Conservation (phyloP, 2,113 vertebrate genomes). For the Hippocampus comes region DNA sequence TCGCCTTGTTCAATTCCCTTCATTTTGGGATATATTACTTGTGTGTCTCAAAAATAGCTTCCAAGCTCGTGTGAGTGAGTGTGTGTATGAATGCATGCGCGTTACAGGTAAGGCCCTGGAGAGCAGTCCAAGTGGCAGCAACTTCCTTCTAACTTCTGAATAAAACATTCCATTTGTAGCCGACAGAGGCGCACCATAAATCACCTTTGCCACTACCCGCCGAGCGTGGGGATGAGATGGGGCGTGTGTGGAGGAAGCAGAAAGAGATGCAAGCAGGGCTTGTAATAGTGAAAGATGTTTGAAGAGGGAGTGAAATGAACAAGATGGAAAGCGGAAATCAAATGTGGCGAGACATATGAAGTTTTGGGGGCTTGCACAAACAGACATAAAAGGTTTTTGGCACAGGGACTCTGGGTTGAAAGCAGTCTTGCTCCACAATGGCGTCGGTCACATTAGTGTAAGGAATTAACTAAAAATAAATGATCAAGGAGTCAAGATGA, state of each 20-base stretch:
- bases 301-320: constrained; percentile 7
- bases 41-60: neutral
- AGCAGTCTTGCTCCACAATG: neutral
- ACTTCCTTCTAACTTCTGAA: constrained; percentile 58
- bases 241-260: neutral
- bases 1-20: neutral
- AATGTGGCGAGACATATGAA: neutral
- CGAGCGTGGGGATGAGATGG: constrained; percentile 6
- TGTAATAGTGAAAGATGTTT: constrained; percentile 21
- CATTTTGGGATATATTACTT: neutral
- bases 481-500: neutral
- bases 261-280: constrained; percentile 9
- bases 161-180: constrained; percentile 65
- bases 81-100: constrained; percentile 2
- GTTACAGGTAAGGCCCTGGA: constrained; percentile 31
- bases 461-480: neutral
- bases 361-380: neutral
- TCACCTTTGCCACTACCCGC: constrained; percentile 31
- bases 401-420: neutral
- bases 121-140: constrained; percentile 25
- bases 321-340: constrained; percentile 6
- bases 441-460: neutral
- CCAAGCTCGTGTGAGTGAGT: neutral
- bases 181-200: constrained; percentile 49
- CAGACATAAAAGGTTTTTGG: neutral